These are phyloP conservation scores for Pollenia amentaria DNA, from an alignment of 2,888 invertebrate genomes.

Conservation along the genomic window DNA sequence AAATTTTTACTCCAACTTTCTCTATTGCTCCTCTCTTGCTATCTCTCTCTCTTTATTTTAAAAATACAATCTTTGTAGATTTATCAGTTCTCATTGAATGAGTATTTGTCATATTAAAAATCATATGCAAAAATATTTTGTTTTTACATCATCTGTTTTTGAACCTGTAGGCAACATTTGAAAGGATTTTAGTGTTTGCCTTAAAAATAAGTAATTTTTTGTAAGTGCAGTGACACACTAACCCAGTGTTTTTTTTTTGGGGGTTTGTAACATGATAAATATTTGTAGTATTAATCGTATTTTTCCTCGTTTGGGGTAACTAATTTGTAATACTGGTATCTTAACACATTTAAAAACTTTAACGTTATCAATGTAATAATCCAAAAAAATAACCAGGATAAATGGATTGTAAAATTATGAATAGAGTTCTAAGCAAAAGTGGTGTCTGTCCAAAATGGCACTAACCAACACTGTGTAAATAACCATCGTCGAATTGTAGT, in stretches of 20 bases:
- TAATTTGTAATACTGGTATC: no score
- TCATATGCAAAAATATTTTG: neutral
- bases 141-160: conserved; percentile 18
- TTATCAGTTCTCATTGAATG: neutral
- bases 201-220: neutral
- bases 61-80: neutral
- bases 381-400: no score
- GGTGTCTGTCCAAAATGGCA: no score
- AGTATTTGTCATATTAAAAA: neutral
- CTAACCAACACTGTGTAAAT: no score
- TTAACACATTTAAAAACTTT: no score
- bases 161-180: neutral
- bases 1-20: conserved; percentile 68
- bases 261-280: neutral
- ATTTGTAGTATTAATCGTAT: neutral
- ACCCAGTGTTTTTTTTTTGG: conserved; percentile 19
- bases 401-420: no score
- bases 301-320: no score
- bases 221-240: conserved; percentile 38
- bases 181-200: neutral
- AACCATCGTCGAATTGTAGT: no score
- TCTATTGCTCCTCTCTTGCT: neutral
- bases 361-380: no score
- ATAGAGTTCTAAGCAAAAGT: no score
- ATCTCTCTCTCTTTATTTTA: conserved; percentile 1